Base-by-base conservation (phyloP, 1,140 invertebrate species). In the Atta cephalotes region DNA sequence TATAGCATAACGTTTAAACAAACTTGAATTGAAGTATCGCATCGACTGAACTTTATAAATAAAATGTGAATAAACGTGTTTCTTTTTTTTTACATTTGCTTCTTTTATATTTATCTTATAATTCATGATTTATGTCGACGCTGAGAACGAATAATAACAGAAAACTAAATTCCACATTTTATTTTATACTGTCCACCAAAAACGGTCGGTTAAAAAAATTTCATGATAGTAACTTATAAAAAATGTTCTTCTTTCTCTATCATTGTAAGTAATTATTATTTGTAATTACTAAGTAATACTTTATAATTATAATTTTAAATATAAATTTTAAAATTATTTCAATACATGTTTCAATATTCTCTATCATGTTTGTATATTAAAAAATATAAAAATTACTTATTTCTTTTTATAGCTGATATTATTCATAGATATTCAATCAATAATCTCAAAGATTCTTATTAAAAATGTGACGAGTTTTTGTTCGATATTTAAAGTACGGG, bases 31-130 rank as follows among this genome's bases (percentile, higher is more conserved):
- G 21, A 3, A 62, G 39, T 74, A 74, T 76, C 12, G 53, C 28
- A 39, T 60, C 31, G 10, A 45, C 5, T 68, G 35, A 68, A 45
- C n/a, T 76, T 76, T 45, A 45, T 60, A 76, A 76, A 76, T 60
- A 76, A 76, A 76, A 25, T 62, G 21, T 16, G 18, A 16, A 39
- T 35, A 60, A 25, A 31, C 21, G 7, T 39, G 14, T 76, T 39
- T 21, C 1, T 0, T 39, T 39, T 35, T 60, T 39, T 60, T 76
- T 76, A 39, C n/a, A 76, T 76, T 60, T 60, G 7, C 12, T 58
- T 76, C 28, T 21, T 25, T 25, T 25, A 25, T 0, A 3, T 56
- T 58, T 21, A n/a, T 60, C 31, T 74, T 58, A 39, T 35, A 76
- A n/a, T 60, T 60, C 14, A 18, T 25, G 56, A 39, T 62, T 77